phyloP scores from a whole-genome alignment of 2,888 invertebrate genomes.

The Therioaphis trifolii region DNA sequence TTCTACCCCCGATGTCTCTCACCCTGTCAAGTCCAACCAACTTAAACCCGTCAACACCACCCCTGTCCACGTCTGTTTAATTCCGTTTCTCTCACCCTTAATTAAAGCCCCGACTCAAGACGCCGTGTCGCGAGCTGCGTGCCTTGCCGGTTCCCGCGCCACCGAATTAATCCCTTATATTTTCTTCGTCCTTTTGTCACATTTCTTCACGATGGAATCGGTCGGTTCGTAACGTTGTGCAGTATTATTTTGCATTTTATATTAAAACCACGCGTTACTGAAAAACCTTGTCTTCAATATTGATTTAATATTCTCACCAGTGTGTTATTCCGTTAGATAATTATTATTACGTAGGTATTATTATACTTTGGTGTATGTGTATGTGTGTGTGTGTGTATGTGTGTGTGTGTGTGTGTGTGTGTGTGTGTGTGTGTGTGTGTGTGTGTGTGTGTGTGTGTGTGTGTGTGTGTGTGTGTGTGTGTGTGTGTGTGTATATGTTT shows the following conservation, averaged over 20 bases:
- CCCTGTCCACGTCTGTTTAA: constrained; percentile 45
- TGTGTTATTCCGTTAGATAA: constrained; percentile 27
- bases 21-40: constrained; percentile 54
- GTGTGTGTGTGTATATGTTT: no score
- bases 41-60: constrained; percentile 57
- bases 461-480: no score
- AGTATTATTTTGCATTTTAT: constrained; percentile 48
- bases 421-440: no score
- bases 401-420: no score
- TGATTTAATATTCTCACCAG: background rate
- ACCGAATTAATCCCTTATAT: constrained; percentile 52
- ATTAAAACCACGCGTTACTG: constrained; percentile 46
- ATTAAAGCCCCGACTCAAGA: constrained; percentile 42
- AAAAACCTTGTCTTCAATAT: constrained; percentile 1
- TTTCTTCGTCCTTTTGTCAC: constrained; percentile 52
- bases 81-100: constrained; percentile 59
- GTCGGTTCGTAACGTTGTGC: background rate
- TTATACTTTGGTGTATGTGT: no score
- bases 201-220: constrained; percentile 37
- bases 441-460: no score
- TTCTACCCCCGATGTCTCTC: constrained; percentile 30
- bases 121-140: background rate
- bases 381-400: no score
- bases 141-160: constrained; percentile 10
- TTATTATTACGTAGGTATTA: no score